Percentiles rank a stretch among this genome's conserved stretches.
Conservation (phyloP, 2,797 vertebrate genomes). For the Tauraco hartlaubi region DNA sequence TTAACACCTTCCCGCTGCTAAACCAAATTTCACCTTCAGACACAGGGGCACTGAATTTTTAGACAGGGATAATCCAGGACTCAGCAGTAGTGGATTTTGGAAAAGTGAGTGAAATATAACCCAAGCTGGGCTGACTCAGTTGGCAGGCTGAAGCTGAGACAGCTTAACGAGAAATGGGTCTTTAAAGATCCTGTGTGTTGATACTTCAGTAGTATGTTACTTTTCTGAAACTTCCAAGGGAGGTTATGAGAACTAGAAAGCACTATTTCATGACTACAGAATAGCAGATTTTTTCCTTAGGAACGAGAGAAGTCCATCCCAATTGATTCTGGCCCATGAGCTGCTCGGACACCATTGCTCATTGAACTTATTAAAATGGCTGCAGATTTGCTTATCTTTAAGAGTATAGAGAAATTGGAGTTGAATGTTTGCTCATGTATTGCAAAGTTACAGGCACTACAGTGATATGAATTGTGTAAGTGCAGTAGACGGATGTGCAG, state of each 20-base stretch:
- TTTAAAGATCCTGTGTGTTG: constrained; percentile 27
- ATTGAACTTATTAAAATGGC: background rate
- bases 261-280: background rate
- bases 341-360: background rate
- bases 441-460: background rate
- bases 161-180: constrained; percentile 55
- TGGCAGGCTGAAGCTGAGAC: constrained; percentile 43
- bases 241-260: background rate
- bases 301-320: background rate
- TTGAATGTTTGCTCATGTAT: background rate
- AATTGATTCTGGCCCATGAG: background rate
- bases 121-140: constrained; percentile 1
- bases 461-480: background rate
- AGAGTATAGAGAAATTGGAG: background rate
- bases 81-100: constrained; percentile 59
- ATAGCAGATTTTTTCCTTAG: background rate
- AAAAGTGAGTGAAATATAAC: constrained; percentile 64
- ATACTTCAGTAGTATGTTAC: background rate
- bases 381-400: background rate
- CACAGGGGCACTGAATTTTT: constrained; percentile 38
- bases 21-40: constrained; percentile 64
- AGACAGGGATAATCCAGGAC: constrained; percentile 59
- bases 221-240: constrained; percentile 20
- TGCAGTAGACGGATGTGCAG: background rate
- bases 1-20: constrained; percentile 63